phyloP scores from a whole-genome alignment of 2,113 vertebrate species.

The Tetraodon nigroviridis region DNA sequence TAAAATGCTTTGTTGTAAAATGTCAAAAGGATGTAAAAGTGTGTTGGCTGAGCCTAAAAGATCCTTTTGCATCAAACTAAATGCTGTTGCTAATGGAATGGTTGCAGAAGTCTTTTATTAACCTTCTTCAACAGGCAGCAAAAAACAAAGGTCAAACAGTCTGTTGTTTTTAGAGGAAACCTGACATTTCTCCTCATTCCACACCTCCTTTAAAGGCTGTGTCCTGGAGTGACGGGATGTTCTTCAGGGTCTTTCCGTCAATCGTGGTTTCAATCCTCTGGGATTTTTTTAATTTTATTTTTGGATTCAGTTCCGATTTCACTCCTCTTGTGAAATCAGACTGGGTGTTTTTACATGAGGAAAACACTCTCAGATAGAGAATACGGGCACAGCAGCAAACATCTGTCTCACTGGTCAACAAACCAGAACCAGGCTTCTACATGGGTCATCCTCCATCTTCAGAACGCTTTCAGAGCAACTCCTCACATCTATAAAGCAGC shows the following conservation, averaged over 20 bases:
- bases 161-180: conserved; percentile 23
- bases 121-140: conserved; percentile 29
- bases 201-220: conserved; percentile 1
- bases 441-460: not conserved
- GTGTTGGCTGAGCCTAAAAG: too few species aligned
- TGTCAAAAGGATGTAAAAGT: too few species aligned
- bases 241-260: conserved; percentile 1
- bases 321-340: not conserved
- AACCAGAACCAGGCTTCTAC: not conserved
- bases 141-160: conserved; percentile 33
- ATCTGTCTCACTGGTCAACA: too few species aligned
- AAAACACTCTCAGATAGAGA: not conserved
- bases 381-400: not conserved
- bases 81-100: conserved; percentile 2
- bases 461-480: too few species aligned
- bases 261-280: too few species aligned
- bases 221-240: not conserved
- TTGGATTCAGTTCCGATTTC: conserved; percentile 4
- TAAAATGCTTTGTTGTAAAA: too few species aligned
- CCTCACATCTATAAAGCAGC: too few species aligned
- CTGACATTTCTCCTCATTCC: conserved; percentile 1
- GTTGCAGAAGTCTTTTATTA: conserved; percentile 47
- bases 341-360: not conserved
- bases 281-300: too few species aligned
- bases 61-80: not conserved